These are phyloP conservation scores for Cyphotilapia sp. DNA, from an alignment of 2,113 vertebrate species.

Conservation along the genomic window DNA sequence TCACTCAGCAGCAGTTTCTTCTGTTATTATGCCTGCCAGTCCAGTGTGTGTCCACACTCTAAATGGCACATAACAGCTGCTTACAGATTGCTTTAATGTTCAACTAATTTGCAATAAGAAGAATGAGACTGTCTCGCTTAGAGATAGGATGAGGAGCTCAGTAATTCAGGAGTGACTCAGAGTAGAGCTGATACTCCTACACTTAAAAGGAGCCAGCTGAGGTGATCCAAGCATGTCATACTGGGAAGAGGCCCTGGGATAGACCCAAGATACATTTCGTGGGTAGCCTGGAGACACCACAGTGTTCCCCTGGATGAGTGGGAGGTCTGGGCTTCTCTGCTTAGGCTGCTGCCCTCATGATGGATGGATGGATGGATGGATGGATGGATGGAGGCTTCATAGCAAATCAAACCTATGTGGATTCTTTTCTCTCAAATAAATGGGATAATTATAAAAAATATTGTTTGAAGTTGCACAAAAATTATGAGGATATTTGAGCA, in stretches of 20 bases:
- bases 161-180: not conserved
- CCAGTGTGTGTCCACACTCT: not conserved
- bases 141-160: not conserved
- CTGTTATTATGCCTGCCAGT: not conserved
- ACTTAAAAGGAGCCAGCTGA: not conserved
- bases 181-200: not conserved
- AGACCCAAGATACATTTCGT: not conserved
- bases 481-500: not conserved
- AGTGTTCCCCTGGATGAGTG: not conserved
- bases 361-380: not conserved
- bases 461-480: not conserved
- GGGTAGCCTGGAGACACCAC: not conserved
- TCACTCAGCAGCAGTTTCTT: not conserved
- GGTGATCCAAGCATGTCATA: not conserved
- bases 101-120: not conserved
- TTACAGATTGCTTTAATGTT: not conserved
- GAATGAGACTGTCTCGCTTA: not conserved
- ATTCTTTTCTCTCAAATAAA: not conserved
- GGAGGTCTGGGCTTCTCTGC: not conserved
- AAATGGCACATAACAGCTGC: not conserved
- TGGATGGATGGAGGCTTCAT: not conserved
- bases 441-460: not conserved
- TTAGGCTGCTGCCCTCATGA: not conserved
- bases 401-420: not conserved
- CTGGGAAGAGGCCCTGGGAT: not conserved